These are phyloP conservation scores for Eristalis pertinax DNA, from an alignment of 2,888 invertebrate genomes.

Conservation along the genomic window DNA sequence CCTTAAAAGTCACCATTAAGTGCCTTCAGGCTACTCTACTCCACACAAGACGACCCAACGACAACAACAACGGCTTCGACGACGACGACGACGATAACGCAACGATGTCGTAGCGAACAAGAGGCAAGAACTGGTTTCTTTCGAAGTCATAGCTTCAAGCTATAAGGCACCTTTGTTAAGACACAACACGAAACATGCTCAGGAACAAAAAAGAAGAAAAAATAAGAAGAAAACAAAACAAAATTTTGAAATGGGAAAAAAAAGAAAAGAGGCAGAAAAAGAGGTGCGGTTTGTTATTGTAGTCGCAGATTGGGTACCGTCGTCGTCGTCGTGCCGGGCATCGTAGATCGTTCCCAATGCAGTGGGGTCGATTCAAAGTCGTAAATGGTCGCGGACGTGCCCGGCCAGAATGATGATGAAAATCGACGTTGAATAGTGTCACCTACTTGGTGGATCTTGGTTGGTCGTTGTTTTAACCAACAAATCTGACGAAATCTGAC, in stretches of 20 bases:
- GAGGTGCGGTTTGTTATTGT: constrained; percentile 70
- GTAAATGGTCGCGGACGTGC: neutral
- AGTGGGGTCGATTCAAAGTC: constrained; percentile 23
- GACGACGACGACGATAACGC: constrained; percentile 12
- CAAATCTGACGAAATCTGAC: no score
- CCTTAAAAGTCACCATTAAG: constrained; percentile 61
- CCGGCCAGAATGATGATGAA: neutral
- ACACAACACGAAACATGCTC: constrained; percentile 28
- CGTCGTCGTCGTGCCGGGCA: constrained; percentile 7
- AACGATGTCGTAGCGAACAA: constrained; percentile 14
- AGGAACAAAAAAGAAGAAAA: constrained; percentile 34
- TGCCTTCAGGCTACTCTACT: constrained; percentile 54
- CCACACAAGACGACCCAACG: constrained; percentile 10
- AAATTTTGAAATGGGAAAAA: constrained; percentile 31
- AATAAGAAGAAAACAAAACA: constrained; percentile 25
- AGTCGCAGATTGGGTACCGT: constrained; percentile 32
- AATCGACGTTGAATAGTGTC: neutral
- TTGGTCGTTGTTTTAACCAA: no score
- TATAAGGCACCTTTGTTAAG: constrained; percentile 64
- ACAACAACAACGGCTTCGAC: constrained; percentile 2
- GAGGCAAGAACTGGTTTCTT: constrained; percentile 44
- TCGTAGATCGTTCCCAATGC: constrained; percentile 27
- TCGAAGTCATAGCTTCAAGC: constrained; percentile 52
- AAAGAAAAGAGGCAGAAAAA: constrained; percentile 53
- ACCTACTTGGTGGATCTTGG: no score